These are phyloP conservation scores for Thymelicus acteon DNA, from an alignment of 2,888 invertebrate genomes.

Conservation along the genomic window DNA sequence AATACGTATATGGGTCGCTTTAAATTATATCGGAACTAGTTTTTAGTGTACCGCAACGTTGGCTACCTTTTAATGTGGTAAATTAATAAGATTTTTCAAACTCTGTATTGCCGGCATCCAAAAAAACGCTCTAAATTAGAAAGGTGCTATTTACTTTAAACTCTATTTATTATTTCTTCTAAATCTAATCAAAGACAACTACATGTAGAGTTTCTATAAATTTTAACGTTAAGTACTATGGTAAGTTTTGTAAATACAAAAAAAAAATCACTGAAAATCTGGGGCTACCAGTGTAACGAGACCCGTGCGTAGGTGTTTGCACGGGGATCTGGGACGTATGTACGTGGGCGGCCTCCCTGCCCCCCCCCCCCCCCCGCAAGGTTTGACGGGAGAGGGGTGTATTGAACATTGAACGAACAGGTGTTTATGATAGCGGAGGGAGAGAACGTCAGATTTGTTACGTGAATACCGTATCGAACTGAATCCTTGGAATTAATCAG, in stretches of 20 bases:
- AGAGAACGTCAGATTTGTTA: constrained; percentile 24
- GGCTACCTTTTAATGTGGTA: too few species aligned
- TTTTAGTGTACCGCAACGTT: too few species aligned
- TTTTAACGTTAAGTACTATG: too few species aligned
- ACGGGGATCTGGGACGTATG: constrained; percentile 42
- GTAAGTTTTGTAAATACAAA: too few species aligned
- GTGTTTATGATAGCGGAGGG: constrained; percentile 48
- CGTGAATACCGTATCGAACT: constrained; percentile 3
- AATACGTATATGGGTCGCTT: background rate
- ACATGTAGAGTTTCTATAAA: too few species aligned
- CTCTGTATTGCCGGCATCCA: too few species aligned
- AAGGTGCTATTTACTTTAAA: too few species aligned
- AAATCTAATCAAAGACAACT: too few species aligned
- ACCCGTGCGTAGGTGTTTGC: constrained; percentile 31
- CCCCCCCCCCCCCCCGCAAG: constrained; percentile 46
- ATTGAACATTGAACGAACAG: constrained; percentile 51
- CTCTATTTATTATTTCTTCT: too few species aligned
- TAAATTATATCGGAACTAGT: background rate
- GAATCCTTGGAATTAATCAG: background rate
- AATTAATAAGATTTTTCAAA: too few species aligned
- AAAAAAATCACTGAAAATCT: background rate
- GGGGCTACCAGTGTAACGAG: background rate
- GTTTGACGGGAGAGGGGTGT: constrained; percentile 47
- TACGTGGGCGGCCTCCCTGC: constrained; percentile 44
- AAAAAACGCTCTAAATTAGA: too few species aligned